Conservation (phyloP, 2,113 vertebrate genomes). For the Alaudala cheleensis region DNA sequence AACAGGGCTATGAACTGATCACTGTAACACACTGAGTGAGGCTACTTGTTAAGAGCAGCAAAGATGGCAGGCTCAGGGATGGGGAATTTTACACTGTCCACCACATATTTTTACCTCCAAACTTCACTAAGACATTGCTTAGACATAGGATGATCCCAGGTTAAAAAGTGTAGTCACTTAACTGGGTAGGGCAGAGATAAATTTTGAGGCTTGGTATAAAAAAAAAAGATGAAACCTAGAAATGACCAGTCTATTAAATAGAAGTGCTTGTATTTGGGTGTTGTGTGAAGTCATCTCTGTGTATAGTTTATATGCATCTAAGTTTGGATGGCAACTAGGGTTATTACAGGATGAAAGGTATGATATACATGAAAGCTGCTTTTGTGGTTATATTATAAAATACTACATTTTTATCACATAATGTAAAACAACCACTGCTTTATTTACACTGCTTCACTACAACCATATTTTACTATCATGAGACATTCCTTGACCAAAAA, state of each 20-base stretch:
- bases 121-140: neutral
- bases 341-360: constrained; percentile 49
- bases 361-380: constrained; percentile 58
- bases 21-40: rapidly evolving
- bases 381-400: constrained; percentile 56
- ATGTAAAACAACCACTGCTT: constrained; percentile 60
- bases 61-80: neutral
- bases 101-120: neutral
- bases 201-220: neutral
- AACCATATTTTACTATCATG: constrained; percentile 30
- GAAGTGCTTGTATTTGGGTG: constrained; percentile 40
- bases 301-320: constrained; percentile 20
- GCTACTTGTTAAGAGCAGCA: neutral
- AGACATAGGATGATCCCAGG: neutral
- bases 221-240: neutral
- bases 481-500: constrained; percentile 56
- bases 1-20: neutral
- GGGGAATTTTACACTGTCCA: neutral
- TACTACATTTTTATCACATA: constrained; percentile 56
- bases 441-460: constrained; percentile 47
- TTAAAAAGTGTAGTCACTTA: neutral
- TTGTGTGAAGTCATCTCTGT: constrained; percentile 47
- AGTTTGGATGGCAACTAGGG: constrained; percentile 40
- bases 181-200: neutral
- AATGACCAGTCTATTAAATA: neutral